phyloP scores from a whole-genome alignment of 2,888 invertebrate species.

The Latrodectus hesperus region DNA sequence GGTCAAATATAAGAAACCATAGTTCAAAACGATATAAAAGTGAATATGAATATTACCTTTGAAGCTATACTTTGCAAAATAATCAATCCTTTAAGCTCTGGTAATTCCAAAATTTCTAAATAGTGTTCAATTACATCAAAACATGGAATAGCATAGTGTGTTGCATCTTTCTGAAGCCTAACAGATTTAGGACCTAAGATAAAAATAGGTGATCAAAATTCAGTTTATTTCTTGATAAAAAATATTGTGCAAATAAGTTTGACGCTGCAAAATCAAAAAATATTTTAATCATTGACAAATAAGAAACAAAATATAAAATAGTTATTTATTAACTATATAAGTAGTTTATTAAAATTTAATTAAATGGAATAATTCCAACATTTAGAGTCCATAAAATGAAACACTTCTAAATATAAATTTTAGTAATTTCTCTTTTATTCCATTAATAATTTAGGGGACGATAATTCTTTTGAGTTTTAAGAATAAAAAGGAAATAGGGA shows the following conservation, averaged over 20 bases:
- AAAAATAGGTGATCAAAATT: conserved; percentile 1
- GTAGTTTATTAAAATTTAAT: too few relatives aligned
- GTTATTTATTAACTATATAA: too few relatives aligned
- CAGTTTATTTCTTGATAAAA: too few relatives aligned
- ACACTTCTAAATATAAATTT: too few relatives aligned
- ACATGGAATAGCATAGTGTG: conserved; percentile 74
- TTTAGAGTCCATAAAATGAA: too few relatives aligned
- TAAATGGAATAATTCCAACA: too few relatives aligned
- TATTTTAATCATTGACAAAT: not conserved
- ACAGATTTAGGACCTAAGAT: conserved; percentile 40
- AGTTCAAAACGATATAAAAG: not conserved
- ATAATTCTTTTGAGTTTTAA: too few relatives aligned
- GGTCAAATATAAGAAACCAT: not conserved
- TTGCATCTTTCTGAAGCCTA: conserved; percentile 72
- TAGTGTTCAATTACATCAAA: conserved; percentile 73
- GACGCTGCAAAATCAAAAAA: not conserved
- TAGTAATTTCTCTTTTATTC: too few relatives aligned
- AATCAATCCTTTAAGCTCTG: conserved; percentile 73
- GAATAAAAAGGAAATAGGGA: too few relatives aligned
- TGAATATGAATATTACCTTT: conserved; percentile 71
- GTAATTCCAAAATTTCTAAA: conserved; percentile 74
- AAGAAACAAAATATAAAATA: not conserved
- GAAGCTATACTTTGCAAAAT: conserved; percentile 73
- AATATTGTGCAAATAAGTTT: not conserved
- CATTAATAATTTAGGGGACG: too few relatives aligned